Base-by-base conservation (phyloP, 2,888 invertebrate species). In the Uloborus plumipes region DNA sequence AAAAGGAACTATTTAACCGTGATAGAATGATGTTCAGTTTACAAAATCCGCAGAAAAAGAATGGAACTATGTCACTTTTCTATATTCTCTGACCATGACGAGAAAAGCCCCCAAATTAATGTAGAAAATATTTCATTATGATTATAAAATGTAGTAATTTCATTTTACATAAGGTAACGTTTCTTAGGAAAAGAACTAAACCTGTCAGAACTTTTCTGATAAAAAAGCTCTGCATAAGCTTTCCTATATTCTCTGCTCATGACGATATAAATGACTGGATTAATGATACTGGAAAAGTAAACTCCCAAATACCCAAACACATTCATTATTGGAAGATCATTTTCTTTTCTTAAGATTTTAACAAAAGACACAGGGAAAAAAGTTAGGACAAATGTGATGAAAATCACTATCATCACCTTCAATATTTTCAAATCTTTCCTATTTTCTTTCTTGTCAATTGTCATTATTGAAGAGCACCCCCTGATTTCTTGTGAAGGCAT, bases 191-290 rank as follows among this genome's bases (percentile, higher is more conserved):
- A 39, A 1, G 39, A 39, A 39, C 39, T 39, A 9, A 9, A 39
- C 3, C 1, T n/a, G 7, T 65, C 1, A 31, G 15, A 13, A 55
- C 7, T 9, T n/a, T 39, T n/a, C 20, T 18, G 22, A 7, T 74
- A 81, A 39, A 83, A 83, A 4, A 83, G 39, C 18, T 83, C 69
- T 14, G 31, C 39, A 90, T 96, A 96, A 26, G 96, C 96, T 89
- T 95, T 94, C 84, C 96, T 91, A 89, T 96, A 97, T 85, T 90
- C 96, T 87, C 94, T 94, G 87, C 96, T 96, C 96, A 96, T 96
- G 85, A 96, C 95, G 84, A 96, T 96, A 88, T 97, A 97, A 86
- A 97, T 95, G 50, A 97, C 94, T 0, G 96, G 96, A 89, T 96
- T 96, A 86, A 96, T 94, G 89, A 96, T 96, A 58, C 95, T 94